Evolutionary conservation across 2,888 invertebrate species (phyloP).

Genomic region (Synergus umbraculus): DNA sequence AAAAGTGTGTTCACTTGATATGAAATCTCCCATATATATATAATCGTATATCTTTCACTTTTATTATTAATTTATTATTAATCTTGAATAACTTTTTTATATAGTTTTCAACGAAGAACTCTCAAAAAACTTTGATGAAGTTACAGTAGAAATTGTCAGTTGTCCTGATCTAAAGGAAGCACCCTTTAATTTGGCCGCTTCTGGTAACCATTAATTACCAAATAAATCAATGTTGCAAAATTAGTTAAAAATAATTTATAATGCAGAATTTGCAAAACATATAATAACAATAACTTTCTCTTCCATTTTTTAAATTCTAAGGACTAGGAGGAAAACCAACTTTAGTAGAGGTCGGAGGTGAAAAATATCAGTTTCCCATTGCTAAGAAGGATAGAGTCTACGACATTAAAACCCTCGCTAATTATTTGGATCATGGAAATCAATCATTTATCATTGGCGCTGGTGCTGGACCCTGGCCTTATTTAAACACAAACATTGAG

Average conservation of each 20-base stretch:
- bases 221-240: not conserved
- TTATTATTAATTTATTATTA: too few species aligned
- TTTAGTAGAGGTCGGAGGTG: not conserved
- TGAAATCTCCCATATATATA: too few species aligned
- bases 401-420: not conserved
- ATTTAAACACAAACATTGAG: conserved; percentile 59
- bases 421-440: not conserved
- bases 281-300: too few species aligned
- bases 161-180: conserved; percentile 89
- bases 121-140: conserved; percentile 83
- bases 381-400: not conserved
- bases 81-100: not conserved
- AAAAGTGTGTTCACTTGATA: too few species aligned
- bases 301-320: not conserved
- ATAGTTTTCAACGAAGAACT: conserved; percentile 86
- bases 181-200: conserved; percentile 87
- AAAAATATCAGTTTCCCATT: not conserved
- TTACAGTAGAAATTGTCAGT: conserved; percentile 85
- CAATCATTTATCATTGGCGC: conserved; percentile 88
- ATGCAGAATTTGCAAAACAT: too few species aligned
- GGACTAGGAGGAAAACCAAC: not conserved
- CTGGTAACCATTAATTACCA: not conserved
- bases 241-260: too few species aligned
- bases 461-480: conserved; percentile 94
- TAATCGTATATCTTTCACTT: too few species aligned